Conservation (phyloP, 2,113 vertebrate species). For the Dendrocopos noguchii region DNA sequence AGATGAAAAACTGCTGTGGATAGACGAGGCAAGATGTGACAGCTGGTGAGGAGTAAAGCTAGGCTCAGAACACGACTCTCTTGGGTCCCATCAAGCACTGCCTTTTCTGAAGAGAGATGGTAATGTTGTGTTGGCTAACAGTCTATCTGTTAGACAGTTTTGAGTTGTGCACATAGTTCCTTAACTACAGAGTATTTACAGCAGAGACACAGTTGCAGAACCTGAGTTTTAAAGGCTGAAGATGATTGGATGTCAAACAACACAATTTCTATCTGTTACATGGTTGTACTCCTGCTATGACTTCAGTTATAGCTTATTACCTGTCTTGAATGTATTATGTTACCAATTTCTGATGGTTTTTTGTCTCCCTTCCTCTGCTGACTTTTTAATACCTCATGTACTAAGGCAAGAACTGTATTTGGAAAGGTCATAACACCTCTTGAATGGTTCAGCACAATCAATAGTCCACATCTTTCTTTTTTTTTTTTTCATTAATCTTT, state of each 20-base stretch:
- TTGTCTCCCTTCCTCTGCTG: background rate
- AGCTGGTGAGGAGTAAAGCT: background rate
- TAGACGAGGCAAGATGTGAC: background rate
- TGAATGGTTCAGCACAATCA: background rate
- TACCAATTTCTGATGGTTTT: background rate
- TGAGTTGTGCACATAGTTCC: background rate
- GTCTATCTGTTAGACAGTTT: background rate
- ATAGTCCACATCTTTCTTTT: background rate
- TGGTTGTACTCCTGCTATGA: background rate
- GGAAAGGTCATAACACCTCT: background rate
- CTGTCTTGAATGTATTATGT: background rate
- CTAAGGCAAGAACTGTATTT: background rate
- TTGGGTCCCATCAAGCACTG: background rate
- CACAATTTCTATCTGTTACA: background rate
- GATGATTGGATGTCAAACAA: background rate
- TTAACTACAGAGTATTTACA: background rate
- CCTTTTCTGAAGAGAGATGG: background rate
- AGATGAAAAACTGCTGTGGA: constrained; percentile 1
- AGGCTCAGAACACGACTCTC: background rate
- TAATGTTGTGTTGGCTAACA: background rate
- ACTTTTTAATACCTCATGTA: background rate
- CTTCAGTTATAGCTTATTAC: background rate
- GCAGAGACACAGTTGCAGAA: background rate
- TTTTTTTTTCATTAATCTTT: background rate
- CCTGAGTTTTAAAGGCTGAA: background rate